These are phyloP conservation scores for Ispidina picta DNA, from an alignment of 2,797 vertebrate genomes.

Conservation along the genomic window DNA sequence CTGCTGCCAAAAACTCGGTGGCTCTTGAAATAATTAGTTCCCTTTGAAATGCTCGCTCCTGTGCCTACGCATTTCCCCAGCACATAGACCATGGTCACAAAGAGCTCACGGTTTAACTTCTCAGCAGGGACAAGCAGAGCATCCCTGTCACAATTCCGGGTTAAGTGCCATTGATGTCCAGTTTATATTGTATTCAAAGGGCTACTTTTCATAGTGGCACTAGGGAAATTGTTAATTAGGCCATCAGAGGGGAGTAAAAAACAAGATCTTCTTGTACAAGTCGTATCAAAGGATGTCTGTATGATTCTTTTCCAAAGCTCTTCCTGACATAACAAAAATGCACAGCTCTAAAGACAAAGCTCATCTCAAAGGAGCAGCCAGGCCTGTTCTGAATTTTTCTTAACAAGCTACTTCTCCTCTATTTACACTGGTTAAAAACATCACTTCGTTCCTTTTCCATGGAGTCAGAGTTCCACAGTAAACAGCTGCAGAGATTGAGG, in stretches of 20 bases:
- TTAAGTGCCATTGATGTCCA: slow-evolving; percentile 49
- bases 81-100: not conserved
- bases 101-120: slow-evolving; percentile 23
- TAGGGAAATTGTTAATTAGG: slow-evolving; percentile 56
- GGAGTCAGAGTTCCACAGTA: not conserved
- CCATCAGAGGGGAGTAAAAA: not conserved
- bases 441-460: not conserved
- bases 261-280: slow-evolving; percentile 56
- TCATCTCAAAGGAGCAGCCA: slow-evolving; percentile 39
- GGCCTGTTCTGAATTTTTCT: not conserved
- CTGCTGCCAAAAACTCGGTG: slow-evolving; percentile 9
- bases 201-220: slow-evolving; percentile 53
- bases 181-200: slow-evolving; percentile 58
- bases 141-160: not conserved
- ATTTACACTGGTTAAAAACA: slow-evolving; percentile 25
- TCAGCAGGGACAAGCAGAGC: slow-evolving; percentile 26
- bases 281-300: slow-evolving; percentile 62
- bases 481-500: not conserved
- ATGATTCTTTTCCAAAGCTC: slow-evolving; percentile 43
- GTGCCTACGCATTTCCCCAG: not conserved
- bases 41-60: not conserved
- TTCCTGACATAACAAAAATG: slow-evolving; percentile 55
- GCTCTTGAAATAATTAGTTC: slow-evolving; percentile 7
- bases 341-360: slow-evolving; percentile 46
- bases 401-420: slow-evolving; percentile 41